Evolutionary conservation across 2,888 invertebrate species (phyloP).

Genomic region (Pristionchus mayeri): DNA sequence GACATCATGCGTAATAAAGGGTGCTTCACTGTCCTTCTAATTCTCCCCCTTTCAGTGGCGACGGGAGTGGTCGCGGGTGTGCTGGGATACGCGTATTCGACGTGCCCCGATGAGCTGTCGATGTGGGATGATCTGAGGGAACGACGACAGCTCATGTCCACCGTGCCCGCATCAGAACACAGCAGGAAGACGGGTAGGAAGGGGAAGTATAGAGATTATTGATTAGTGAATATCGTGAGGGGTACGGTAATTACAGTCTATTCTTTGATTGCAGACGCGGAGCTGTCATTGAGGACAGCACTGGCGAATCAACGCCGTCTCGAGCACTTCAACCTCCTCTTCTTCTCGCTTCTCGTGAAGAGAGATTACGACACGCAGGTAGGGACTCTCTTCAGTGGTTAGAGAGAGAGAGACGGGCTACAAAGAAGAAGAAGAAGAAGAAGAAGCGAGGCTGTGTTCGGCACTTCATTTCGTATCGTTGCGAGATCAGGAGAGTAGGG

Average conservation of each 20-base stretch:
- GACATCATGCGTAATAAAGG: too few relatives aligned
- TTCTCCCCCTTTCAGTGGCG: slow-evolving; percentile 13
- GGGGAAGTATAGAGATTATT: neutral
- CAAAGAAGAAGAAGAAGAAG: too few relatives aligned
- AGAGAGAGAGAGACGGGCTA: too few relatives aligned
- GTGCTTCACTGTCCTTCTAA: too few relatives aligned
- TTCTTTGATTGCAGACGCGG: slow-evolving; percentile 3
- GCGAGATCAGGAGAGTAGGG: too few relatives aligned
- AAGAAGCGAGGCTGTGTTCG: too few relatives aligned
- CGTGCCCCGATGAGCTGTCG: slow-evolving; percentile 38
- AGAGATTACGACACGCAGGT: slow-evolving; percentile 32
- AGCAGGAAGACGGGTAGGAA: slow-evolving; percentile 12
- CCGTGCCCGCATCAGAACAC: slow-evolving; percentile 27
- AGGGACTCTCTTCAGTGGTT: too few relatives aligned
- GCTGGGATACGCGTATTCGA: slow-evolving; percentile 22
- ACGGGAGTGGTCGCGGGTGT: neutral
- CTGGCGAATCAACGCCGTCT: slow-evolving; percentile 42
- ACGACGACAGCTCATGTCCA: slow-evolving; percentile 23
- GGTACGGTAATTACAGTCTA: neutral
- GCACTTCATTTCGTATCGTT: too few relatives aligned
- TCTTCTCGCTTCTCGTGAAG: slow-evolving; percentile 49
- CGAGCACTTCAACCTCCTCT: slow-evolving; percentile 48
- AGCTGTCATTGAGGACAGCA: neutral
- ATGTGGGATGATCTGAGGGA: slow-evolving; percentile 49
- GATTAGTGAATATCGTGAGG: neutral